Percentiles rank a stretch among this genome's conserved stretches.
These are phyloP conservation scores for Drosophila mimetica DNA, from an alignment of 2,888 invertebrate genomes.

Conservation along the genomic window DNA sequence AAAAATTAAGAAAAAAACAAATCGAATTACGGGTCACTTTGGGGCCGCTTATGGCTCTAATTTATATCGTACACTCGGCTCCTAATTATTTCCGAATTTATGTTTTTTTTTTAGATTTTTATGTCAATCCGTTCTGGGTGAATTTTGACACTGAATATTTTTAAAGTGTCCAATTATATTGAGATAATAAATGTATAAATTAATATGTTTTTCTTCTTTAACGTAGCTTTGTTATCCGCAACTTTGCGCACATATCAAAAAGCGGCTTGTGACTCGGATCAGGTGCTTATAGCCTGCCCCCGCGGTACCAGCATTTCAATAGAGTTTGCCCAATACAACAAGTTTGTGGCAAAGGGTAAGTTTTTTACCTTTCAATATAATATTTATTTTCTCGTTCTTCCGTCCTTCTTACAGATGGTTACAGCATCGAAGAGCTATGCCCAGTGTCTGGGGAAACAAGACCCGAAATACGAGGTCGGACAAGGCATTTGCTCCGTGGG, in stretches of 20 bases:
- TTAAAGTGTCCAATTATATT: no score
- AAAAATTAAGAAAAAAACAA: no score
- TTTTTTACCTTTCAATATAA: no score
- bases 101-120: no score
- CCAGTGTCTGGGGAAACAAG: conserved; percentile 59
- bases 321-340: conserved; percentile 92
- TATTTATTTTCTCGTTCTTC: not conserved
- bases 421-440: conserved; percentile 83
- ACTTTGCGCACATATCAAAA: conserved; percentile 96
- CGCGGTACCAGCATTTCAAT: conserved; percentile 95
- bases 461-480: conserved; percentile 76
- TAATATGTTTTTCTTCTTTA: not conserved
- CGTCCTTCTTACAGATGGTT: conserved; percentile 75
- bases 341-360: conserved; percentile 83
- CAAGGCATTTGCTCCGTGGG: conserved; percentile 80
- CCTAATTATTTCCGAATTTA: no score
- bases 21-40: no score
- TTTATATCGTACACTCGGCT: no score
- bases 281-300: conserved; percentile 95
- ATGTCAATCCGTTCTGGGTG: no score
- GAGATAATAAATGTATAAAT: no score
- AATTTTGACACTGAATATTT: no score
- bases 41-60: no score
- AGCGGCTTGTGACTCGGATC: conserved; percentile 96
- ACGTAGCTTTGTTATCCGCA: conserved; percentile 93